These are phyloP conservation scores for Phthorimaea operculella DNA, from an alignment of 1,140 invertebrate species.

Conservation along the genomic window DNA sequence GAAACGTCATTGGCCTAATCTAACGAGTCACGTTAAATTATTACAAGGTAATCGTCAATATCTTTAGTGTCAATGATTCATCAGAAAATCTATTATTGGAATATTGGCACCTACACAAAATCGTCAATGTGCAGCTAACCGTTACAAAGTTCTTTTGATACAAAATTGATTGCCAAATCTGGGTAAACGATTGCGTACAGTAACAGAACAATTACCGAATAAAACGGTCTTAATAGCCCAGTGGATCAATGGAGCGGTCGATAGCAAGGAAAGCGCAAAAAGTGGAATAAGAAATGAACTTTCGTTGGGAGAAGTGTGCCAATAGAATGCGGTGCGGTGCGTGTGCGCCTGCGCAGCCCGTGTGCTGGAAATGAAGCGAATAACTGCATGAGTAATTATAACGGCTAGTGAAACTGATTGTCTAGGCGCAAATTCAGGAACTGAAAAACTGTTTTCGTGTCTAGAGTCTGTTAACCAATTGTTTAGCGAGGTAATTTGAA, in stretches of 20 bases:
- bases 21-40: no score
- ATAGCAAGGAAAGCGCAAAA: constrained; percentile 39
- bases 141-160: not conserved
- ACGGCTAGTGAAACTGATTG: constrained; percentile 31
- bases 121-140: no score
- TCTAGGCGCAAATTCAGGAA: not conserved
- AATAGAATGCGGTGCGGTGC: constrained; percentile 37
- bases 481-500: no score
- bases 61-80: no score
- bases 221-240: constrained; percentile 29
- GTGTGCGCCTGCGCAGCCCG: constrained; percentile 17
- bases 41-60: no score
- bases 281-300: constrained; percentile 43
- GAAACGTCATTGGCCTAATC: no score
- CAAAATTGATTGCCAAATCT: constrained; percentile 4
- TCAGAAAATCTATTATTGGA: no score
- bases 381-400: constrained; percentile 32
- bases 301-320: constrained; percentile 44
- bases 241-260: constrained; percentile 29
- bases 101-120: no score
- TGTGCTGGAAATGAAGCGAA: constrained; percentile 22
- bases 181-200: constrained; percentile 12
- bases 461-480: no score
- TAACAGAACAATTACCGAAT: constrained; percentile 28
- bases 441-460: no score